Evolutionary conservation across 1,140 invertebrate species (phyloP).

Genomic region (Anthonomus grandis): DNA sequence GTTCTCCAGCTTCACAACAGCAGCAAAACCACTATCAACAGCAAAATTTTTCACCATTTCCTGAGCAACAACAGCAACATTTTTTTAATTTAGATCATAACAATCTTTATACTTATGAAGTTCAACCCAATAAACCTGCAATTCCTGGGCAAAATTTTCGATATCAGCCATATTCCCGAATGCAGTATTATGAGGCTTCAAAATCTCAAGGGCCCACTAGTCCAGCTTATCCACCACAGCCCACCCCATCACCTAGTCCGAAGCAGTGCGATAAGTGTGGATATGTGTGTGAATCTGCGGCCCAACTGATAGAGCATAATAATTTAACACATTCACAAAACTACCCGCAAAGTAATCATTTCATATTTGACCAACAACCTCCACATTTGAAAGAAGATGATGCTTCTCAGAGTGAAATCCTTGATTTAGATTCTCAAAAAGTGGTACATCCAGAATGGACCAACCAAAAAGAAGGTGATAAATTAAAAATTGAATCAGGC

Average conservation of each 20-base stretch:
- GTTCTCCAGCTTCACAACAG: constrained; percentile 23
- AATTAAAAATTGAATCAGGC: constrained; percentile 39
- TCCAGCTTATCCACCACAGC: constrained; percentile 60
- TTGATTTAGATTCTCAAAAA: constrained; percentile 86
- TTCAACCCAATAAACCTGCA: constrained; percentile 49
- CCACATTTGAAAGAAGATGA: constrained; percentile 55
- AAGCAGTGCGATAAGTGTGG: constrained; percentile 80
- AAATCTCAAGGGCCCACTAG: constrained; percentile 57
- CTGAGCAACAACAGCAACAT: constrained; percentile 30
- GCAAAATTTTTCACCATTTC: constrained; percentile 23
- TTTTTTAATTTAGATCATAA: constrained; percentile 7
- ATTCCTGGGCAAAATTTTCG: constrained; percentile 43
- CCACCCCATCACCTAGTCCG: constrained; percentile 59
- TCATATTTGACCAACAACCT: constrained; percentile 49
- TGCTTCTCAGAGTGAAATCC: constrained; percentile 72
- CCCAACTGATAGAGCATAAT: constrained; percentile 67
- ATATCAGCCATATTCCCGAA: constrained; percentile 40
- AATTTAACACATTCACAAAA: constrained; percentile 65
- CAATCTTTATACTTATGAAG: constrained; percentile 40
- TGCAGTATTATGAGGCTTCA: constrained; percentile 39
- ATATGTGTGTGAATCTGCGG: constrained; percentile 67
- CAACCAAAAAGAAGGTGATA: constrained; percentile 43
- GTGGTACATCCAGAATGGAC: constrained; percentile 68
- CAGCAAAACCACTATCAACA: constrained; percentile 22
- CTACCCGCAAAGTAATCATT: constrained; percentile 50